Evolutionary conservation across 2,113 vertebrate species (phyloP), one percentile per base, ranked within the genome.

Genomic region (Misgurnus mizolepis): DNA sequence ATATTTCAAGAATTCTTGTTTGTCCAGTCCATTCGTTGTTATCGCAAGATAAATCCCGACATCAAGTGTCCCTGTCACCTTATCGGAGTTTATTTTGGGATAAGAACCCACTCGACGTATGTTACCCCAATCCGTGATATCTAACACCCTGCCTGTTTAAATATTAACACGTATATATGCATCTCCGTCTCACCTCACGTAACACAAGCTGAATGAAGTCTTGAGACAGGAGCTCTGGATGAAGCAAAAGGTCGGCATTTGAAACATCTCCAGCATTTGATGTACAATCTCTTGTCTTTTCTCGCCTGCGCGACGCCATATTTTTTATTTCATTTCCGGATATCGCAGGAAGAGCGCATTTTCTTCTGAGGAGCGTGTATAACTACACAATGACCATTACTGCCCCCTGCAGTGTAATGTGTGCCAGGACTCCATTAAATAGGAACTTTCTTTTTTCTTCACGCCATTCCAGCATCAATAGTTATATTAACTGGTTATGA

Each of bases 211-310:
- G 85, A 49, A 94, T 82, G 61, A 92, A 94, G 0, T 92, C 91
- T 3, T 62, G 69, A 18, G 93, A 94, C 58, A 93, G 66, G 5
- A 94, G 87, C 80, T 94, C 93, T 0, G 93, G 93, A 53, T 94
- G 92, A 56, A 94, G 82, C 76, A 94, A 81, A 0, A 92, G 47
- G 49, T 92, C 92, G 15, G 76, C 68, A 58, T 89, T 81, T 1
- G 87, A 81, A 5, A 7, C n/a, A 11, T 72, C 64, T 70, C 67
- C 79, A 14, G 43, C 43, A 39, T 67, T 22, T 55, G 62, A 40
- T 66, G 47, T 18, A 4, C 22, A 4, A 18, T 71, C 76, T 53
- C 6, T 60, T 47, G 56, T 64, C 34, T 83, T 88, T 7, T 67
- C 80, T 41, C 85, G 84, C 50, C 43, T 53, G 85, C 70, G 84